Conservation (phyloP, 2,113 vertebrate species). For the Coracopsis vasa region DNA sequence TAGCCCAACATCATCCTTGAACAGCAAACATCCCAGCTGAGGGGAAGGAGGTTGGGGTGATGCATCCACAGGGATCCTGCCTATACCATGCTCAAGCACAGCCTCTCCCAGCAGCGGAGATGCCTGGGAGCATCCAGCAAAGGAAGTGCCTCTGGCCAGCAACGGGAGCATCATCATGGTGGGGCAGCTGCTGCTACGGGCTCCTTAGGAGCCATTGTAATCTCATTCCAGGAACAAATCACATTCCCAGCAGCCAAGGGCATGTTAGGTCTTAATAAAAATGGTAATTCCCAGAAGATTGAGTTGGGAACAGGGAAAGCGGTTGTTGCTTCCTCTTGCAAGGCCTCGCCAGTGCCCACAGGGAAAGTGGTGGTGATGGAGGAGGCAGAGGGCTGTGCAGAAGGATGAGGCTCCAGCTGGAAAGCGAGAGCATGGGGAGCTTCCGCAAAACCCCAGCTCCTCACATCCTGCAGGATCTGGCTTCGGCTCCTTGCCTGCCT, state of each 20-base stretch:
- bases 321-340: neutral
- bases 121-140: neutral
- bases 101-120: neutral
- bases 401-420: neutral
- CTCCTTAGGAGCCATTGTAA: neutral
- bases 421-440: neutral
- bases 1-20: accelerated
- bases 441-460: neutral
- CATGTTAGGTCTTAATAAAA: conserved; percentile 60
- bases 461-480: neutral
- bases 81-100: accelerated
- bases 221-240: conserved; percentile 55
- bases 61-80: neutral
- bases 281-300: conserved; percentile 57
- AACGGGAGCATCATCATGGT: neutral
- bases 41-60: neutral
- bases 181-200: neutral
- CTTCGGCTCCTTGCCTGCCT: neutral
- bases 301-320: neutral
- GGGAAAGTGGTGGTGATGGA: neutral
- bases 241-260: conserved; percentile 49
- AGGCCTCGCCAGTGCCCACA: neutral
- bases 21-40: neutral
- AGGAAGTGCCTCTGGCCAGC: neutral
- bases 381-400: neutral